Evolutionary conservation across 2,113 vertebrate genomes (phyloP).

Genomic region (Colius striatus): DNA sequence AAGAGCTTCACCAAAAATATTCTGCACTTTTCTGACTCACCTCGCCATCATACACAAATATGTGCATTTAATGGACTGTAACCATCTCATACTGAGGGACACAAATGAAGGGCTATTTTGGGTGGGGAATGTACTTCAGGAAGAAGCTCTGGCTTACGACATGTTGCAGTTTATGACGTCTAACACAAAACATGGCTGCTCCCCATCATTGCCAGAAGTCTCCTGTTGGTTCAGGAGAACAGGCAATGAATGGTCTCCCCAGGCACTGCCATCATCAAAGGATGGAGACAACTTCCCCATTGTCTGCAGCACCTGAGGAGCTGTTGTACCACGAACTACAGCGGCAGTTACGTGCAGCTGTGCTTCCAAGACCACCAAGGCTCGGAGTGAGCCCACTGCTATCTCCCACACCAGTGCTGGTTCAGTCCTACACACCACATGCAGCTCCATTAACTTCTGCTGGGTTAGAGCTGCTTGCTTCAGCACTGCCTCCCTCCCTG

Average conservation of each 20-base stretch:
- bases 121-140: neutral
- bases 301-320: neutral
- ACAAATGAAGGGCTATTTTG: neutral
- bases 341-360: neutral
- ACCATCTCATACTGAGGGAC: neutral
- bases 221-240: neutral
- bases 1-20: neutral
- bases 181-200: neutral
- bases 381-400: neutral
- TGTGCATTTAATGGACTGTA: neutral
- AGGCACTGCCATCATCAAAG: accelerated
- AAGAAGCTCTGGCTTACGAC: neutral
- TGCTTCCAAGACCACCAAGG: neutral
- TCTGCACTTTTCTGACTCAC: neutral
- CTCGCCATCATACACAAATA: neutral
- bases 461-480: neutral
- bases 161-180: neutral
- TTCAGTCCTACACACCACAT: neutral
- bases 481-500: neutral
- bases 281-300: neutral
- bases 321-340: accelerated
- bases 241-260: neutral
- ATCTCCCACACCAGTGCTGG: neutral
- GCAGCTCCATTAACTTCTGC: neutral
- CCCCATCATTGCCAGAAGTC: neutral